Evolutionary conservation across 2,797 vertebrate species (phyloP), one percentile per base, ranked within the genome.

Genomic region (Anniella stebbinsi): DNA sequence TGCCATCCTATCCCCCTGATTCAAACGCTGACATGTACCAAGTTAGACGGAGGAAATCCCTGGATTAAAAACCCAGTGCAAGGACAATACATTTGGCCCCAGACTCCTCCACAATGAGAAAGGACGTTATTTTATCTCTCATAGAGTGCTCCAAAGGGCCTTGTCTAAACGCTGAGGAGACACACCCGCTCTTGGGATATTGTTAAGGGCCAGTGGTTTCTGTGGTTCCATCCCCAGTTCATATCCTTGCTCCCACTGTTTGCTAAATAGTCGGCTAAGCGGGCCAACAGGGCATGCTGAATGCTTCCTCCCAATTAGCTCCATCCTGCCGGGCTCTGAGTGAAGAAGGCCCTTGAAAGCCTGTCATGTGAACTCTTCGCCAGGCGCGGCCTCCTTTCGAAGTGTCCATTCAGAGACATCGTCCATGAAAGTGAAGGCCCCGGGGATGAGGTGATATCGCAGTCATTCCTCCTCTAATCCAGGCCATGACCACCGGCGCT

Each of bases 231-330:
- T 98, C 25, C 98, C 98, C 98, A 98, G 98, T 99, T 99, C 98
- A 99, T 98, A 98, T 99, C 98, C 98, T 98, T 98, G 98, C 99
- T 99, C 99, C 98, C 97, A 98, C 98, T 99, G 98, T 98, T 99
- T 99, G 98, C 98, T 98, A 99, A 99, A 98, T 98, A 98, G 98
- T 99, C 98, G 98, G 98, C 98, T 98, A 98, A 98, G 99, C 98
- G 98, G 98, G 98, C 97, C 98, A 98, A 99, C 98, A 99, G 98
- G 98, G 95, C 97, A 97, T 98, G 96, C 97, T 98, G 98, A 99
- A 99, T 98, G 98, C 98, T 98, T 97, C 98, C 98, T 98, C 98
- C 98, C 98, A 98, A 98, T 98, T 98, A 98, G 98, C 98, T 98
- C 98, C 97, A 98, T 99, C 98, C 99, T 98, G 98, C 99, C 99